Evolutionary conservation across 2,113 vertebrate genomes (phyloP).

Genomic region (Upupa epops): DNA sequence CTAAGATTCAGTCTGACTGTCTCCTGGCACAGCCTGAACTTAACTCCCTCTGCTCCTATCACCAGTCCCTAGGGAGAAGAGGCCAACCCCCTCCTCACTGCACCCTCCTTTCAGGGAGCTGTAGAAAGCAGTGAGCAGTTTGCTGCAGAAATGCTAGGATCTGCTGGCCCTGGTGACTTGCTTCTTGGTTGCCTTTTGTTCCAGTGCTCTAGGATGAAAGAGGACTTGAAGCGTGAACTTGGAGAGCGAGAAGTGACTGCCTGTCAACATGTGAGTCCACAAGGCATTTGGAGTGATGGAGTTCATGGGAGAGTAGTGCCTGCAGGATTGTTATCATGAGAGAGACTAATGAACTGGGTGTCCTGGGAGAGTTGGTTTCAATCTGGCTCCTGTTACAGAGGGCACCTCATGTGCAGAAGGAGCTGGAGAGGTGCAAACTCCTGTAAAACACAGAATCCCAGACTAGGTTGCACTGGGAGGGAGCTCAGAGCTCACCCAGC

Average conservation of each 20-base stretch:
- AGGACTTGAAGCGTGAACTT: slow-evolving; percentile 49
- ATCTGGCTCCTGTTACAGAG: neutral
- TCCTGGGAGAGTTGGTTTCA: neutral
- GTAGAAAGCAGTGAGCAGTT: no score
- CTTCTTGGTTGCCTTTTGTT: neutral
- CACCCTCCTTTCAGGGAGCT: no score
- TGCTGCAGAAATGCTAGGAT: no score
- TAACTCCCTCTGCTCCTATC: no score
- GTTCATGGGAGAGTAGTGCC: neutral
- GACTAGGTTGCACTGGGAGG: no score
- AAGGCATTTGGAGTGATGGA: neutral
- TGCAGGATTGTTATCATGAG: neutral
- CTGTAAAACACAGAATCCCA: no score
- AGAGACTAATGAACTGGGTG: neutral
- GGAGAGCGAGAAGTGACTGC: slow-evolving; percentile 59
- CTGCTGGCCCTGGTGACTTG: neutral
- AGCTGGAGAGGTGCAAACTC: neutral
- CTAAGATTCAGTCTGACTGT: no score
- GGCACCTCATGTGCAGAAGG: neutral
- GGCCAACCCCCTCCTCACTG: no score
- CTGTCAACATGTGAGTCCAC: slow-evolving; percentile 64
- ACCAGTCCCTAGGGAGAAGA: no score
- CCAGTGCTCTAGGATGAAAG: slow-evolving; percentile 71
- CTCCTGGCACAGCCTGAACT: no score
- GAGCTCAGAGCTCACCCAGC: no score